phyloP scores from a whole-genome alignment of 1,140 invertebrate genomes.

The Drosophila mojavensis region DNA sequence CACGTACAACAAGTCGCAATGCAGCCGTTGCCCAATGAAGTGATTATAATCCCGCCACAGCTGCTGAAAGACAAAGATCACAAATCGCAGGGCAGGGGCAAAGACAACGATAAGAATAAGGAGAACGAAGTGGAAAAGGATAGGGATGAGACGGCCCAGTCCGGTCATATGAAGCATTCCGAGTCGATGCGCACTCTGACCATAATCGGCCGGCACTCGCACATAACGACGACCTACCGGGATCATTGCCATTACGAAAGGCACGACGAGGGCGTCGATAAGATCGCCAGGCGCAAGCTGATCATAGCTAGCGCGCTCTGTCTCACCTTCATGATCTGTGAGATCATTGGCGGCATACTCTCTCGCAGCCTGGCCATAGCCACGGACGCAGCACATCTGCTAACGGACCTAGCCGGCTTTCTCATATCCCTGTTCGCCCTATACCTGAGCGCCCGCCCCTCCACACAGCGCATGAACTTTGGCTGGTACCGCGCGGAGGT shows the following conservation, averaged over 20 bases:
- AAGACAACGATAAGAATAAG: not conserved
- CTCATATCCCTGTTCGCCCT: constrained; percentile 90
- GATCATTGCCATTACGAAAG: constrained; percentile 90
- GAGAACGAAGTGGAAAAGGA: not conserved
- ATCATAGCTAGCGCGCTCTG: constrained; percentile 86
- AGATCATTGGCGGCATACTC: constrained; percentile 89
- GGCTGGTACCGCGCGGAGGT: constrained; percentile 88
- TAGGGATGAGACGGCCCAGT: not conserved
- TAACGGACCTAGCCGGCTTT: constrained; percentile 92
- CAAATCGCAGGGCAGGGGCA: not conserved
- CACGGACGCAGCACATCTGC: constrained; percentile 92
- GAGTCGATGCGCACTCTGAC: constrained; percentile 56
- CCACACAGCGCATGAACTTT: constrained; percentile 89
- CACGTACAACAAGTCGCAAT: no score
- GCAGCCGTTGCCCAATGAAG: no score
- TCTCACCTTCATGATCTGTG: constrained; percentile 87
- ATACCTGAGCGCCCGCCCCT: constrained; percentile 87
- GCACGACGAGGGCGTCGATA: constrained; percentile 84
- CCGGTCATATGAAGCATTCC: not conserved
- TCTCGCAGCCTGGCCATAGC: constrained; percentile 92
- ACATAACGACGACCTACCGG: constrained; percentile 41
- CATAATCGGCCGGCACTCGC: constrained; percentile 50
- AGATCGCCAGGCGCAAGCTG: constrained; percentile 85
- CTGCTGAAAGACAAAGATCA: no score
- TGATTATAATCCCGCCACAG: no score